A percentile compares a stretch with the other conserved stretches of the same genome.
phyloP scores from a whole-genome alignment of 2,888 invertebrate genomes.

The Synergus gifuensis region DNA sequence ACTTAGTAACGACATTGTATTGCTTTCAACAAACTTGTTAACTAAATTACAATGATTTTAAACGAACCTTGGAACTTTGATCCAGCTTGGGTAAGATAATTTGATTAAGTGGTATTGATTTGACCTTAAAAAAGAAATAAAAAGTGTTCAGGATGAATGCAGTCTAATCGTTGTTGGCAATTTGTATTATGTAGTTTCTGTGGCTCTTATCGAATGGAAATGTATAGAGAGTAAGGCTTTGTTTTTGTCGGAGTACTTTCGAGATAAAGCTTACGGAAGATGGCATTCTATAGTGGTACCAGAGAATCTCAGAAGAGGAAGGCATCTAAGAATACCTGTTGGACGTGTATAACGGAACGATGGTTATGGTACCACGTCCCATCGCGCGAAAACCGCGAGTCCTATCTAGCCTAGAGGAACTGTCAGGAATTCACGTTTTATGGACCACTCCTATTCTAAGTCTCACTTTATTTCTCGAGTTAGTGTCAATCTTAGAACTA shows the following conservation, averaged over 20 bases:
- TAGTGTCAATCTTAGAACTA: neutral
- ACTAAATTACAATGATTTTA: neutral
- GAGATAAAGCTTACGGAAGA: constrained; percentile 25
- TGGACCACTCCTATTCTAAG: constrained; percentile 31
- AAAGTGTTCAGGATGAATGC: neutral
- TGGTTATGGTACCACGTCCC: constrained; percentile 35
- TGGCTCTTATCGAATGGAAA: constrained; percentile 23
- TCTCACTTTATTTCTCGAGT: neutral
- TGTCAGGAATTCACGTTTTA: constrained; percentile 39
- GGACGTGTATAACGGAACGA: constrained; percentile 41
- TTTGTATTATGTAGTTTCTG: constrained; percentile 29
- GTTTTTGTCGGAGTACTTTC: constrained; percentile 22
- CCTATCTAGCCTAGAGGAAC: constrained; percentile 22
- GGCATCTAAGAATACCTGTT: constrained; percentile 41
- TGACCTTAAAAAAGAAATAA: neutral
- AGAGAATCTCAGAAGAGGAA: constrained; percentile 5
- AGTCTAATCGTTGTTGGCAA: constrained; percentile 10
- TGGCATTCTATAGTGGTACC: constrained; percentile 33
- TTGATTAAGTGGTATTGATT: neutral
- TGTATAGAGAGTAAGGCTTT: constrained; percentile 11
- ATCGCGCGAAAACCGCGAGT: constrained; percentile 36
- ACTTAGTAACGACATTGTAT: neutral
- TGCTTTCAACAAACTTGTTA: neutral
- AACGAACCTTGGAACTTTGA: neutral
- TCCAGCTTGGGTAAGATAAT: neutral